Evolutionary conservation across 2,113 vertebrate genomes (phyloP).

Genomic region (Plecturocebus donacophilus): DNA sequence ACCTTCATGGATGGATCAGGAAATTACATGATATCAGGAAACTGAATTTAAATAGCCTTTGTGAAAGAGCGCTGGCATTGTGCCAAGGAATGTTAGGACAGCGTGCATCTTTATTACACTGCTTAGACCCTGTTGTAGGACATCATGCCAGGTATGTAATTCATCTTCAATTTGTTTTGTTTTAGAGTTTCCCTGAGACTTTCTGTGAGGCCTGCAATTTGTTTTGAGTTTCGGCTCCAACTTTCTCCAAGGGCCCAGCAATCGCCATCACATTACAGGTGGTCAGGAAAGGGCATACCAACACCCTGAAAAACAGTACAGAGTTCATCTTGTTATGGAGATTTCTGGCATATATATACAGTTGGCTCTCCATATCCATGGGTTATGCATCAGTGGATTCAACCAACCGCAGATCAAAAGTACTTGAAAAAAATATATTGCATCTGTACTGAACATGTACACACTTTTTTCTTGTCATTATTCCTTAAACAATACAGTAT

Average conservation of each 20-base stretch:
- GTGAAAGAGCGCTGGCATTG: background rate
- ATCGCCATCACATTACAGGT: background rate
- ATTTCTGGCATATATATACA: background rate
- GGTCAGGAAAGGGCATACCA: slow-evolving; percentile 39
- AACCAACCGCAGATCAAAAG: background rate
- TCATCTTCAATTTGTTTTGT: slow-evolving; percentile 33
- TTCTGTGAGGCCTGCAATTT: slow-evolving; percentile 51
- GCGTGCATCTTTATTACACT: slow-evolving; percentile 40
- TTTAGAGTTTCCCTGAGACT: slow-evolving; percentile 48
- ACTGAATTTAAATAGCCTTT: slow-evolving; percentile 47
- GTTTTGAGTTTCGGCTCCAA: slow-evolving; percentile 52
- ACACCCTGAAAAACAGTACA: background rate
- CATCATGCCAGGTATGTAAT: slow-evolving; percentile 56
- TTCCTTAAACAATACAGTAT: background rate
- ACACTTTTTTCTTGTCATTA: background rate
- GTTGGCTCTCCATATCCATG: background rate
- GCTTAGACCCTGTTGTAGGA: background rate
- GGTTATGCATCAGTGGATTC: background rate
- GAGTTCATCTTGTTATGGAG: background rate
- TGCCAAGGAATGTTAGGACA: background rate
- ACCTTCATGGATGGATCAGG: background rate
- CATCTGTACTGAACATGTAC: background rate
- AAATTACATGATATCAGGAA: background rate
- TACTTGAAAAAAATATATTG: background rate
- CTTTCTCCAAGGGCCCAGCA: slow-evolving; percentile 59